Percentiles rank a stretch among this genome's conserved stretches.
phyloP scores from a whole-genome alignment of 2,888 invertebrate species.

The Hoplodrina ambigua region DNA sequence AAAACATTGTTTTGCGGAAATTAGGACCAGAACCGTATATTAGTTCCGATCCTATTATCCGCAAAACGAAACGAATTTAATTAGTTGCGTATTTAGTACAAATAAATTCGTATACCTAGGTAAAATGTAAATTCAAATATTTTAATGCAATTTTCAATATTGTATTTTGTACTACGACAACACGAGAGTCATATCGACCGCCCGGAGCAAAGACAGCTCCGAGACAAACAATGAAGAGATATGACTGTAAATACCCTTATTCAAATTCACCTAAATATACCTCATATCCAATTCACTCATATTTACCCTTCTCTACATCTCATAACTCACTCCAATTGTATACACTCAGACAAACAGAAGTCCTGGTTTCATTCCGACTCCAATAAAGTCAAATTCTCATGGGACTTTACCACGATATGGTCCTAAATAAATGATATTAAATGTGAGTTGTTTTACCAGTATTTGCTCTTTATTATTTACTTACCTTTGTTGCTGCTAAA shows the following conservation, averaged over 20 bases:
- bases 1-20: too few species aligned
- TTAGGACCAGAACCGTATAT: too few species aligned
- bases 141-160: too few species aligned
- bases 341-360: constrained; percentile 27
- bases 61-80: background rate
- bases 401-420: constrained; percentile 45
- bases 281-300: constrained; percentile 12
- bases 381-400: constrained; percentile 48
- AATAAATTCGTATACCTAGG: background rate
- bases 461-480: constrained; percentile 28
- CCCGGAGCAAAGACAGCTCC: background rate
- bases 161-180: too few species aligned
- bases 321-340: constrained; percentile 18
- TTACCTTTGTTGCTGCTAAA: constrained; percentile 17
- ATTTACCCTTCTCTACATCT: constrained; percentile 35
- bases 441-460: constrained; percentile 16
- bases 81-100: background rate
- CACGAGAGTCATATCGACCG: background rate
- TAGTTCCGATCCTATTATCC: too few species aligned
- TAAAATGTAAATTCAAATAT: too few species aligned
- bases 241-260: background rate
- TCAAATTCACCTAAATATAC: background rate
- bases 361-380: constrained; percentile 47
- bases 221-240: constrained; percentile 7
- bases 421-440: constrained; percentile 57